Evolutionary conservation across 2,113 vertebrate genomes (phyloP).

Genomic region (Crotalus viridis): DNA sequence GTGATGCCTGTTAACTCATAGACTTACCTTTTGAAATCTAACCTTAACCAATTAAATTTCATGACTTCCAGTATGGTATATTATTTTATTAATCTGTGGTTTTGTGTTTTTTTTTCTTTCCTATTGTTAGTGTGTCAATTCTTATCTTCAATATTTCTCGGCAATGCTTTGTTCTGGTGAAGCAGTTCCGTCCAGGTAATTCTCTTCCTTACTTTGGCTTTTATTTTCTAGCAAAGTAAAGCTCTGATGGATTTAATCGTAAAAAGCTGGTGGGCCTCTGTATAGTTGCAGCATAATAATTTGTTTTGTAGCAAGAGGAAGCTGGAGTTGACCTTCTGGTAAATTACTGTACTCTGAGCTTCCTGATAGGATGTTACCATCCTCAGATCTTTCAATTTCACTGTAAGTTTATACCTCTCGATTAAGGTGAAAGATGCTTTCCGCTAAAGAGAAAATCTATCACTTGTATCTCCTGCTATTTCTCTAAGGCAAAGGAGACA

Average conservation of each 20-base stretch:
- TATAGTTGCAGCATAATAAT: slow-evolving; percentile 48
- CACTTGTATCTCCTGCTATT: background rate
- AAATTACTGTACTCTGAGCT: background rate
- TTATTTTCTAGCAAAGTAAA: slow-evolving; percentile 47
- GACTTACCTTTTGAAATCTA: background rate
- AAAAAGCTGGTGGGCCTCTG: slow-evolving; percentile 54
- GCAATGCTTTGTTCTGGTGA: slow-evolving; percentile 89
- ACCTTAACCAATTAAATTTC: background rate
- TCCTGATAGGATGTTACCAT: slow-evolving; percentile 24
- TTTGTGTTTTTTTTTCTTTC: slow-evolving; percentile 7
- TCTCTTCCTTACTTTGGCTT: slow-evolving; percentile 51
- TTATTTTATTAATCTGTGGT: slow-evolving; percentile 43
- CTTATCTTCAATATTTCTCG: slow-evolving; percentile 89
- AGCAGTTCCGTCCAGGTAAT: slow-evolving; percentile 92
- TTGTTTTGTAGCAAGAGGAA: slow-evolving; percentile 43
- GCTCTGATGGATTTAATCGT: slow-evolving; percentile 52
- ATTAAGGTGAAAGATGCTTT: background rate
- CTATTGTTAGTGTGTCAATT: slow-evolving; percentile 79
- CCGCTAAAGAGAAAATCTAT: background rate
- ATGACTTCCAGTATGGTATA: slow-evolving; percentile 9
- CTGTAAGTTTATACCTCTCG: slow-evolving; percentile 9
- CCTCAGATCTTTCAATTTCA: slow-evolving; percentile 19
- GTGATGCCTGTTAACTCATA: background rate
- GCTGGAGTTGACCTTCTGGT: background rate
- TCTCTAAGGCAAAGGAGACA: background rate